These are phyloP conservation scores for Antechinus flavipes DNA, from an alignment of 2,113 vertebrate species.

Conservation along the genomic window DNA sequence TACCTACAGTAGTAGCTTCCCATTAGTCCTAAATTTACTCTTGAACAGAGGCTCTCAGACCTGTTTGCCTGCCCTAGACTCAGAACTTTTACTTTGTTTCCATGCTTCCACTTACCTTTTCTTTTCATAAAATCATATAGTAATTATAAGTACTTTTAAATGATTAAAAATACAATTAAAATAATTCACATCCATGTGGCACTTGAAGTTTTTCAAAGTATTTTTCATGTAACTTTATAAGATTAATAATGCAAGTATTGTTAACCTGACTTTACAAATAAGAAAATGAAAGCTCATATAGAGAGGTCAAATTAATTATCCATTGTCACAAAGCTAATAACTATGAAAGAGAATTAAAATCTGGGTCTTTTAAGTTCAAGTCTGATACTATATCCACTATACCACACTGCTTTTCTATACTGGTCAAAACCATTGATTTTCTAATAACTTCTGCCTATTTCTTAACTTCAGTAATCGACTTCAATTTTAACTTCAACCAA, in stretches of 20 bases:
- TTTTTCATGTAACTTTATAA: not conserved
- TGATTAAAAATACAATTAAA: not conserved
- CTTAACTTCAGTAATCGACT: not conserved
- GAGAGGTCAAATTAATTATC: not conserved
- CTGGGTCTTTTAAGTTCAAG: not conserved
- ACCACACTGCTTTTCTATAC: not conserved
- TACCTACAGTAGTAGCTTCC: not conserved
- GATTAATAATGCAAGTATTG: not conserved
- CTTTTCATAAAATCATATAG: not conserved
- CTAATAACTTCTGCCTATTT: not conserved
- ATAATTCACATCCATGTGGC: not conserved
- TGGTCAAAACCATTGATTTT: not conserved
- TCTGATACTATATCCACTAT: not conserved
- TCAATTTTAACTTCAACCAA: not conserved
- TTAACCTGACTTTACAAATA: not conserved
- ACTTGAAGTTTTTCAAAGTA: not conserved
- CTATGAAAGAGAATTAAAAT: not conserved
- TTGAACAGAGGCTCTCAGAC: not conserved
- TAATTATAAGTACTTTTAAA: not conserved
- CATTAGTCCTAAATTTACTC: not conserved
- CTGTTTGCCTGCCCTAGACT: not conserved
- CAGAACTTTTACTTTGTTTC: not conserved
- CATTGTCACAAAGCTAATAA: not conserved
- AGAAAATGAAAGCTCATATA: not conserved
- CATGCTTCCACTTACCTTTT: not conserved